Percentiles rank a stretch among this genome's conserved stretches.
Conservation (phyloP, 2,888 invertebrate genomes). For the Rhorus exstirpatorius region DNA sequence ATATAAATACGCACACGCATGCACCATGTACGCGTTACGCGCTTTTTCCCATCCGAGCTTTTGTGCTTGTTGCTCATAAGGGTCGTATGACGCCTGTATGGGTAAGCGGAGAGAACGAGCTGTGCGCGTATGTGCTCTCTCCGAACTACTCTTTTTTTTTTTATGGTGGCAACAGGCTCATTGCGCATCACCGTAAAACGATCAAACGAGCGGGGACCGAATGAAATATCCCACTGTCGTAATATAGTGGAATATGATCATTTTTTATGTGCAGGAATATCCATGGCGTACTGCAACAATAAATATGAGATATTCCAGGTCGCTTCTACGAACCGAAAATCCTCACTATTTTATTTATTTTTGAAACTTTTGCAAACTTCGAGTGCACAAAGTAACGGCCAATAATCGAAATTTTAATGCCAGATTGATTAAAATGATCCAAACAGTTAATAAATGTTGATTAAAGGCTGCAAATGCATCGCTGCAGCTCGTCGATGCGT, state of each 20-base stretch:
- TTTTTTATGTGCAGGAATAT: slow-evolving; percentile 9
- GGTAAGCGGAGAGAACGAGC: slow-evolving; percentile 51
- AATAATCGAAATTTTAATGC: too few species aligned
- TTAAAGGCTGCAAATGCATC: too few species aligned
- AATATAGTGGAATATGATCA: slow-evolving; percentile 46
- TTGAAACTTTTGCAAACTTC: slow-evolving; percentile 1
- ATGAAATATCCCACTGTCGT: slow-evolving; percentile 58
- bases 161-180: slow-evolving; percentile 76
- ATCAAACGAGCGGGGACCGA: slow-evolving; percentile 74
- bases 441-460: too few species aligned
- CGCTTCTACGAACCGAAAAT: neutral
- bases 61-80: slow-evolving; percentile 18
- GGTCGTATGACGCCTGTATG: slow-evolving; percentile 19
- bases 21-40: neutral
- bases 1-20: slow-evolving; percentile 10
- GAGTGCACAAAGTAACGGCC: neutral
- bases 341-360: too few species aligned
- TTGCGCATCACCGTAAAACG: slow-evolving; percentile 79
- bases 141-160: slow-evolving; percentile 72
- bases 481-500: too few species aligned
- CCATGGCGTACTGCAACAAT: neutral
- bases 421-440: too few species aligned
- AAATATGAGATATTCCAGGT: slow-evolving; percentile 8
- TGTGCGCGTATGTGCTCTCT: slow-evolving; percentile 48
- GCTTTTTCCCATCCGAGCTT: slow-evolving; percentile 29